Evolutionary conservation across 2,888 invertebrate species (phyloP), one percentile per base, ranked within the genome.

Genomic region (Tachina fera): DNA sequence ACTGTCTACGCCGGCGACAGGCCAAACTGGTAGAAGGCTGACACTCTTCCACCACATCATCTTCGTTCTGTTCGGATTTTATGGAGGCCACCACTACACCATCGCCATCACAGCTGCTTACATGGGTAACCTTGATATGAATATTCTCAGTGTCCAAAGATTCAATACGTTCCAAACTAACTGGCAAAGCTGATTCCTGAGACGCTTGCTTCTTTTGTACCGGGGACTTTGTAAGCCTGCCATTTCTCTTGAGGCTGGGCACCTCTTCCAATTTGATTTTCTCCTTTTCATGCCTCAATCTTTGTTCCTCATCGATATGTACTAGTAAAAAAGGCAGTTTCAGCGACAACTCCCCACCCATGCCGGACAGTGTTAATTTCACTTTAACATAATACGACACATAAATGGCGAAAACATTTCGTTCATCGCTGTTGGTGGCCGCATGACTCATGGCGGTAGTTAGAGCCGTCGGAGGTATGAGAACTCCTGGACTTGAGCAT

Each of bases 371-470:
- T 0, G 96, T 94, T 0, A 97, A 93, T 92, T 97, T 97, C 0
- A 97, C 96, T 94, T 97, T 97, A 9, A 97, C 97, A 91, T 97
- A 97, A 91, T 97, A 97, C 0, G 97, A 97, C 11, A 97, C 97
- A 93, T 97, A 97, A 89, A 97, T 97, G 75, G 97, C 97, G 90
- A 97, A 97, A 0, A 96, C 97, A 92, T 97, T 97, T 83, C 97
- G 94, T 88, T 97, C 97, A 87, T 96, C 91, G 49, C 78, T 72
- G 14, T 87, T 96, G 0, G 95, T 94, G 16, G 94, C 94, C 11
- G 83, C 81, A 65, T 83, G 87, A 92, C 93, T 85, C 39, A 75
- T 43, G 49, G 75, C 67, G 9, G 71, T 70, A 3, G 61, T 74
- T 16, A 71, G 43, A 49, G 75, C 51, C 60, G 87, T 71, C 45